Evolutionary conservation across 2,113 vertebrate genomes (phyloP), one percentile per base, ranked within the genome.

Genomic region (Paralichthys olivaceus): DNA sequence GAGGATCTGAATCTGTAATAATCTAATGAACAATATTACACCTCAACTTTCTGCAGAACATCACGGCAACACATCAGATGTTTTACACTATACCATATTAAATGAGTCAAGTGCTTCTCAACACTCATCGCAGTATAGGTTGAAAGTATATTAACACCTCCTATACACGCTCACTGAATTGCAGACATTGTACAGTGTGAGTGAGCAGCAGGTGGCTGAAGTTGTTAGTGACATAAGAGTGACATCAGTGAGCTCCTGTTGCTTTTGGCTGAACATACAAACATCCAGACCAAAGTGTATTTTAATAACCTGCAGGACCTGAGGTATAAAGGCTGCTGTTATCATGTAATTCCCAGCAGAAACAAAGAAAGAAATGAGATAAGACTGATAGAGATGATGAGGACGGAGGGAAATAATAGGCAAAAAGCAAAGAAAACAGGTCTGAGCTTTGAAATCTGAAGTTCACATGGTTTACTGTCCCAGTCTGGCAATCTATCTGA

Each of bases 121-220:
- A 72, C 69, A 80, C 68, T 77, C 53, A 65, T 59, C 4, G 4
- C 43, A 79, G 47, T 83, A 75, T 77, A 85, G 65, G 72, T 49
- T 79, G 61, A 62, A 49, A 72, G 76, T 82, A 81, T 75, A 84
- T 87, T 80, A 71, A 74, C 86, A 75, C 84, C 65, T 66, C 80
- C 64, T 77, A 9, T 80, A 28, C 15, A 23, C 14, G 15, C 8
- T 13, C 58, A 57, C 61, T 47, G 61, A 72, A 15, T 22, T 7
- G 57, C 19, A 32, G 49, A 64, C 23, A 55, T 60, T 68, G 8
- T 49, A 14, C 12, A 23, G 72, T 7, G 23, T 60, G 3, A 51
- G 67, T 54, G 26, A 71, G 68, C 80, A 20, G 47, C 77, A 83
- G 80, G 69, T 81, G 77, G 79, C 29, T 67, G 12, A 75, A 29